These are phyloP conservation scores for Calonectris borealis DNA, from an alignment of 2,113 vertebrate genomes.

Conservation along the genomic window DNA sequence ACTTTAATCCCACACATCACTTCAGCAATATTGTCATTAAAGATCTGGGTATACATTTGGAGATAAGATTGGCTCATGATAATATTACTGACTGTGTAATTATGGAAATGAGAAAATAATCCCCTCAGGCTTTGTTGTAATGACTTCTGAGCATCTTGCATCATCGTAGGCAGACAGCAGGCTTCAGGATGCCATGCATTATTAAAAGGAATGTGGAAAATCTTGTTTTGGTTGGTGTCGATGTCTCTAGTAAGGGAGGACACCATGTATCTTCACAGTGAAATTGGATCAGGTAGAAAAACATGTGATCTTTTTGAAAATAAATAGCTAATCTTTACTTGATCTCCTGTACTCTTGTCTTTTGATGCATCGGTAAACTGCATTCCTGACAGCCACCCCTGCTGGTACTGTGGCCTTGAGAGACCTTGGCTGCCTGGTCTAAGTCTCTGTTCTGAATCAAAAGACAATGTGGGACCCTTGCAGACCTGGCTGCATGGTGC, in stretches of 20 bases:
- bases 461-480: not conserved
- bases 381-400: not conserved
- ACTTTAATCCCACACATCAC: conserved; percentile 19
- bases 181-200: conserved; percentile 9
- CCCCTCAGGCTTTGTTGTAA: conserved; percentile 18
- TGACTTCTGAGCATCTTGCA: conserved; percentile 53
- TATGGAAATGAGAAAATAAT: conserved; percentile 61
- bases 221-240: conserved; percentile 4
- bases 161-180: conserved; percentile 38
- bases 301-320: not conserved
- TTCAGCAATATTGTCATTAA: conserved; percentile 7
- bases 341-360: not conserved
- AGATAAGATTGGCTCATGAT: conserved; percentile 42
- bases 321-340: not conserved
- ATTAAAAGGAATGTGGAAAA: conserved; percentile 61
- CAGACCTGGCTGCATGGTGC: not conserved
- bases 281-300: conserved; percentile 35
- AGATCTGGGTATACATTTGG: conserved; percentile 6
- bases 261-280: conserved; percentile 5
- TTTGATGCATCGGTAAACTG: not conserved
- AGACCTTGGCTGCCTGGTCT: not conserved
- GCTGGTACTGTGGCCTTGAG: not conserved
- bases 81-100: conserved; percentile 40
- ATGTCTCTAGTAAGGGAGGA: conserved; percentile 32
- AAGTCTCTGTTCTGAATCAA: not conserved